Evolutionary conservation across 64 coral and sea anemone genomes (phyloP), one percentile per base, ranked within the genome.

Genomic region (Pocillopora verrucosa): DNA sequence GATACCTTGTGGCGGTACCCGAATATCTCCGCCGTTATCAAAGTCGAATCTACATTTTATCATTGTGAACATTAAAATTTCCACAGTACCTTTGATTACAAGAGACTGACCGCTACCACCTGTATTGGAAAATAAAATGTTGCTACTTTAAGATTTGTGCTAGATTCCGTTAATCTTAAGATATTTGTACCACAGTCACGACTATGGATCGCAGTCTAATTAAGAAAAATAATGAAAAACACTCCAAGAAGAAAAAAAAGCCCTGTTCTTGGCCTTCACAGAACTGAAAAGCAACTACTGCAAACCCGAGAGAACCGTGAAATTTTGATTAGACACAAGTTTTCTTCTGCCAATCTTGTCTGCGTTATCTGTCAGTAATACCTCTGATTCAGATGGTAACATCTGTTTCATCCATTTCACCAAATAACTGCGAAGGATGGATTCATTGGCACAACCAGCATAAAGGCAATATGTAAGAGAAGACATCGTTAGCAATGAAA

Each of bases 51-150:
- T 67, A 19, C 64, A 7, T 22, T 67, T n/a, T 9, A 67, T n/a
- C 19, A 16, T 19, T 19, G 9, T 0, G 9, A 20, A 22, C 64
- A 67, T 67, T 67, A 67, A 67, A 70, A 70, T 70, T 57, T 17
- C 30, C 65, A 85, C 82, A 85, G 82, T 85, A 85, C 82, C 82
- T 85, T 57, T 72, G 2, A 38, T 85, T 85, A 85, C 82, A 22
- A 57, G 13, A 26, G 63, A 51, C 82, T 85, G 63, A 1, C 65
- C 9, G 69, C 63, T 85, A 85, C 65, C 17, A 85, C 82, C 82
- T 85, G 67, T n/a, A 24, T 19, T 70, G 65, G 65, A 85, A 83
- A 83, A 85, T 14, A 51, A 7, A 51, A 51, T 51, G 7, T 51
- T 51, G 41, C 41, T 51, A 51, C 41, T 7, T 51, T 51, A 51